phyloP scores from a whole-genome alignment of 2,797 vertebrate species.

The Anguilla anguilla region DNA sequence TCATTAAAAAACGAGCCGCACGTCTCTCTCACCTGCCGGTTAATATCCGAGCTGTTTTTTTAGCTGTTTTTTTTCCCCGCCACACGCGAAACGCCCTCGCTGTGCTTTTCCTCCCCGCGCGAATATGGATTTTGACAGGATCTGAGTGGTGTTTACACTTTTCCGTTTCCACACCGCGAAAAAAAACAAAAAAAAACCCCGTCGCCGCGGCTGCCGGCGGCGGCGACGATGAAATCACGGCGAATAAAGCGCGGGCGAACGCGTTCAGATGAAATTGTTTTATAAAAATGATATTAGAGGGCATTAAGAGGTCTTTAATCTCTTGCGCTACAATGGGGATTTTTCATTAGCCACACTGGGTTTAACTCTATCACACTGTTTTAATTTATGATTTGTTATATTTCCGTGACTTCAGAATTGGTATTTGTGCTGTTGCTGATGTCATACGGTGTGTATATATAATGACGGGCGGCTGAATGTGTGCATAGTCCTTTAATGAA shows the following conservation, averaged over 20 bases:
- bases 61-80: background rate
- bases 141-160: background rate
- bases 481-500: constrained; percentile 3
- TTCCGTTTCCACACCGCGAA: background rate
- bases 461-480: background rate
- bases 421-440: background rate
- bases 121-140: background rate
- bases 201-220: too few relatives aligned
- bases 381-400: background rate
- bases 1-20: constrained; percentile 12
- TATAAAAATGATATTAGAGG: background rate
- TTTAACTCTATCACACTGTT: background rate
- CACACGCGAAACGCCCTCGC: background rate
- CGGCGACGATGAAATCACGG: background rate
- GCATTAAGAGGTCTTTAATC: too few relatives aligned
- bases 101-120: background rate
- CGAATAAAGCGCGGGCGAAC: background rate
- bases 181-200: too few relatives aligned
- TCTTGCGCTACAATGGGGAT: too few relatives aligned
- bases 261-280: background rate
- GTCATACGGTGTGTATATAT: background rate
- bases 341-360: background rate
- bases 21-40: constrained; percentile 8
- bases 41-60: background rate
- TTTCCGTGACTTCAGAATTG: background rate